These are phyloP conservation scores for Mongoloraphidia duomilia DNA, from an alignment of 2,888 invertebrate genomes.

Conservation along the genomic window DNA sequence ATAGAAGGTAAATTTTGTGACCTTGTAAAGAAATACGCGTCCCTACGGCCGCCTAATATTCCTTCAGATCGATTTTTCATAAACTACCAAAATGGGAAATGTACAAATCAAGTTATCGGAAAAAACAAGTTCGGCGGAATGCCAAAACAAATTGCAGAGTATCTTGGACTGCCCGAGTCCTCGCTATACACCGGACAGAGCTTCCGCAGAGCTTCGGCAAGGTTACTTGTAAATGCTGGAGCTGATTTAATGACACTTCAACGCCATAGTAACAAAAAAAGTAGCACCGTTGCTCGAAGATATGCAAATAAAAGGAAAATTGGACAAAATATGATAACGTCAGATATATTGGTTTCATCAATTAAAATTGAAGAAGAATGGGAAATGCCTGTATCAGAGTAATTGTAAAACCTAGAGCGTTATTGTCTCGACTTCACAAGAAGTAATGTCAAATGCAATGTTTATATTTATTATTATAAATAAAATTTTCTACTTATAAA, in stretches of 20 bases:
- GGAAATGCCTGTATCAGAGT: too few species aligned
- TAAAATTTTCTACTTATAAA: too few species aligned
- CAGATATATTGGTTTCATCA: too few species aligned
- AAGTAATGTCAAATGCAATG: too few species aligned
- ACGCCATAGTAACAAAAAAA: not conserved
- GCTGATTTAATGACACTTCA: not conserved
- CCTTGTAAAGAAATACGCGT: not conserved
- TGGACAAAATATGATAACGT: too few species aligned
- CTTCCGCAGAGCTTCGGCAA: slow-evolving; percentile 7
- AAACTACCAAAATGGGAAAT: slow-evolving; percentile 1
- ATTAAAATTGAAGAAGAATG: too few species aligned
- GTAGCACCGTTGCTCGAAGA: not conserved
- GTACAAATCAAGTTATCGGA: slow-evolving; percentile 1
- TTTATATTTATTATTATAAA: too few species aligned
- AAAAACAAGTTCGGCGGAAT: not conserved
- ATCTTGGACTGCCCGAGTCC: not conserved
- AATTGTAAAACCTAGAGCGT: too few species aligned
- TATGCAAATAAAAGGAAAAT: too few species aligned
- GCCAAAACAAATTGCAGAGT: not conserved
- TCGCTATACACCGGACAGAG: slow-evolving; percentile 10
- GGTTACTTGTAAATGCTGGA: slow-evolving; percentile 7
- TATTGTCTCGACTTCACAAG: too few species aligned
- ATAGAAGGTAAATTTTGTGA: not conserved
- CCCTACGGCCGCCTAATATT: not conserved
- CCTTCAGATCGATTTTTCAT: not conserved